A percentile compares a stretch with the other conserved stretches of the same genome.
These are phyloP conservation scores for Melanotaenia boesemani DNA, from an alignment of 2,797 vertebrate genomes.

Conservation along the genomic window DNA sequence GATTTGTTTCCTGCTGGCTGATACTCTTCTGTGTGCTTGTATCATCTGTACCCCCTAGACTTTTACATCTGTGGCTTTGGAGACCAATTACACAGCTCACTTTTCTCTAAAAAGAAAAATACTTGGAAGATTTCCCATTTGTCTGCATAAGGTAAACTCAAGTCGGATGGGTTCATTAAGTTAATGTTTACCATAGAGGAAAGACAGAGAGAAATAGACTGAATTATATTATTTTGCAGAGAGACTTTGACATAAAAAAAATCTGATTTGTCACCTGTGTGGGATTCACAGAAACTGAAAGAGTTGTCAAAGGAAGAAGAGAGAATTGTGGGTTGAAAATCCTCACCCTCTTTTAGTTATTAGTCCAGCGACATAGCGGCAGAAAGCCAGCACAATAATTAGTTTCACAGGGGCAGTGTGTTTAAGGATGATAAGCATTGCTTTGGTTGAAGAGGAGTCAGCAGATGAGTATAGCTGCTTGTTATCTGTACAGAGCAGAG, in stretches of 20 bases:
- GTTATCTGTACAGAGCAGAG: conserved; percentile 74
- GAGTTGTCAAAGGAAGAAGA: conserved; percentile 28
- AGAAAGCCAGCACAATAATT: conserved; percentile 68
- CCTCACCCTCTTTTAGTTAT: conserved; percentile 19
- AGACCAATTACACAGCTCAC: conserved; percentile 4
- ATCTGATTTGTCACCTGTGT: conserved; percentile 28
- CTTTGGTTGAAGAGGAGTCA: conserved; percentile 71
- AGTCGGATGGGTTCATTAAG: neutral
- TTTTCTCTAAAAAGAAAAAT: neutral
- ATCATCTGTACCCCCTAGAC: neutral
- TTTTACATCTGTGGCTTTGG: neutral
- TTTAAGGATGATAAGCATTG: conserved; percentile 75
- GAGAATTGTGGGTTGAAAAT: conserved; percentile 21
- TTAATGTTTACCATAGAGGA: neutral
- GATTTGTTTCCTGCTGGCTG: neutral
- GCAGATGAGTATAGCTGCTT: conserved; percentile 64
- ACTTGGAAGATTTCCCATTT: conserved; percentile 1
- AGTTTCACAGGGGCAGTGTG: conserved; percentile 71
- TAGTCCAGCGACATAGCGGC: conserved; percentile 47
- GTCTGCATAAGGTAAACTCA: neutral
- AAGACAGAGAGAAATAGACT: no score
- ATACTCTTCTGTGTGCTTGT: neutral
- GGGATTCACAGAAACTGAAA: conserved; percentile 7
- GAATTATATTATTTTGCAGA: neutral
- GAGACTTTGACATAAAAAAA: conserved; percentile 11